Evolutionary conservation across 2,888 invertebrate species (phyloP).

Genomic region (Nycteola revayana): DNA sequence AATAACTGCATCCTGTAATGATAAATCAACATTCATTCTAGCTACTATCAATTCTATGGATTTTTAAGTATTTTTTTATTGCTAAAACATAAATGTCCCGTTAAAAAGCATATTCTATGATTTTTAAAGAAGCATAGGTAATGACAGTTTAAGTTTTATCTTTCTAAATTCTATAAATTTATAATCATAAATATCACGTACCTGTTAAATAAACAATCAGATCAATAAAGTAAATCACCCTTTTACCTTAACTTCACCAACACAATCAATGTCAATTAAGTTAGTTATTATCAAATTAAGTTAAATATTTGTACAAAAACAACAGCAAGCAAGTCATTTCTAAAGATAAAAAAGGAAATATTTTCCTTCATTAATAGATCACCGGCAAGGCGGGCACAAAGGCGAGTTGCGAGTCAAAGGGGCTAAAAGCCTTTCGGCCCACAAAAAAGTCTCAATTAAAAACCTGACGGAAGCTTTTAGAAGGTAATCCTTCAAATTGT

Average conservation of each 20-base stretch:
- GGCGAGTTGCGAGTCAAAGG: constrained; percentile 62
- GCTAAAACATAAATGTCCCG: too few species aligned
- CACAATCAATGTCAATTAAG: constrained; percentile 31
- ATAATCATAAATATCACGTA: too few species aligned
- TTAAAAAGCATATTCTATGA: too few species aligned
- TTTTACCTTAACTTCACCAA: constrained; percentile 16
- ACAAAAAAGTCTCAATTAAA: constrained; percentile 82
- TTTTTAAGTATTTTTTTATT: too few species aligned
- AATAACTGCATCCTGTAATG: too few species aligned
- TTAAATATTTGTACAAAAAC: constrained; percentile 32
- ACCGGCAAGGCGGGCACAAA: constrained; percentile 65
- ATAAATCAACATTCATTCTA: too few species aligned
- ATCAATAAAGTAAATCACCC: constrained; percentile 19
- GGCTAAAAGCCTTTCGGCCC: constrained; percentile 78
- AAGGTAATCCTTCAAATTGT: constrained; percentile 82
- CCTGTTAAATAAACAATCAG: too few species aligned
- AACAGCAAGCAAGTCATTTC: constrained; percentile 28
- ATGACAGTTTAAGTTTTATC: too few species aligned
- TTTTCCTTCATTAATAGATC: constrained; percentile 77
- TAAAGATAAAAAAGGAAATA: constrained; percentile 46
- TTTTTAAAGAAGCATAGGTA: too few species aligned
- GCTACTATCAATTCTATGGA: too few species aligned
- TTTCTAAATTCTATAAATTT: too few species aligned
- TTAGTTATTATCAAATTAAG: constrained; percentile 33
- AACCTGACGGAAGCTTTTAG: constrained; percentile 82